These are phyloP conservation scores for Lota lota DNA, from an alignment of 2,113 vertebrate species.

Conservation along the genomic window DNA sequence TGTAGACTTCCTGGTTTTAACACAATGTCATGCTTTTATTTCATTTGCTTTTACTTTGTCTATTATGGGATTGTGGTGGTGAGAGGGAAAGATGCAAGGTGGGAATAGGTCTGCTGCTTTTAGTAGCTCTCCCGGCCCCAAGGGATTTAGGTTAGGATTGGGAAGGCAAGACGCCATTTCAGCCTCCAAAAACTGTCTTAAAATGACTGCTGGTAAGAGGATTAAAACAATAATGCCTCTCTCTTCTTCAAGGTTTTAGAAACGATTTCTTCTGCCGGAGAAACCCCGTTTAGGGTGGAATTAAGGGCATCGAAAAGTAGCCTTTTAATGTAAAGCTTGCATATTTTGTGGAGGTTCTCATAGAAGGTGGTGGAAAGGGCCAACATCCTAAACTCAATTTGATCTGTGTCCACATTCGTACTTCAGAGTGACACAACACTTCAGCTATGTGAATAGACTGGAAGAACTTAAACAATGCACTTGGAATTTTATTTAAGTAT, in stretches of 20 bases:
- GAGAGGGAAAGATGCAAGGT: slow-evolving; percentile 70
- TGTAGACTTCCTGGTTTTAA: slow-evolving; percentile 50
- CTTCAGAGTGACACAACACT: slow-evolving; percentile 39
- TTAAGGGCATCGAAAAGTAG: slow-evolving; percentile 92
- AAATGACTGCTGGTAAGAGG: slow-evolving; percentile 98
- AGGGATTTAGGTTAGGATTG: slow-evolving; percentile 84
- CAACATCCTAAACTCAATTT: slow-evolving; percentile 60
- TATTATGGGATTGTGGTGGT: slow-evolving; percentile 72
- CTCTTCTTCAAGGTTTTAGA: slow-evolving; percentile 91
- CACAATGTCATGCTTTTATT: slow-evolving; percentile 62
- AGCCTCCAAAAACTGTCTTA: slow-evolving; percentile 86
- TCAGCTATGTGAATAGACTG: slow-evolving; percentile 20
- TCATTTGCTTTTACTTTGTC: slow-evolving; percentile 80
- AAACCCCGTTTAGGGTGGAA: slow-evolving; percentile 99
- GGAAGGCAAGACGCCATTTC: slow-evolving; percentile 89
- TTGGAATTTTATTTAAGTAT: no score
- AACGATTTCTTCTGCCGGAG: slow-evolving; percentile 97
- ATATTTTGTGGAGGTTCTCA: slow-evolving; percentile 79
- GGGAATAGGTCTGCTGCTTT: slow-evolving; percentile 72
- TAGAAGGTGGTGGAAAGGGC: slow-evolving; percentile 21
- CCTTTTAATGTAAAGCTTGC: slow-evolving; percentile 87
- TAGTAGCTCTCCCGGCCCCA: slow-evolving; percentile 80
- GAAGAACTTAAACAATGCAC: no score
- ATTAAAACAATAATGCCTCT: slow-evolving; percentile 99
- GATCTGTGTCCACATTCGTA: slow-evolving; percentile 61